Base-by-base conservation (phyloP, 2,888 invertebrate species). In the Limnephilus rhombicus region DNA sequence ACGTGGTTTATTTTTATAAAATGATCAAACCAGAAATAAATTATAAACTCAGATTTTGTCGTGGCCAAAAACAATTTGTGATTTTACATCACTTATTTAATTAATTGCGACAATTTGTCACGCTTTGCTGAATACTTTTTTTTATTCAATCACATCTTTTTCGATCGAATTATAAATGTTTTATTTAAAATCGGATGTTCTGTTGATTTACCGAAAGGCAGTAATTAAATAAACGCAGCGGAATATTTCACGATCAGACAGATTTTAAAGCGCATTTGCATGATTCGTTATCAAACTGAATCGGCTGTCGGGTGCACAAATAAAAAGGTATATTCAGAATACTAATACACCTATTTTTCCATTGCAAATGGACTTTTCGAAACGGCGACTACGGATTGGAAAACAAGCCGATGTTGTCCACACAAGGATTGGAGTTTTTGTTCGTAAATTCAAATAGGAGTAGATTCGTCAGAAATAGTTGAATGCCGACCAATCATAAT, bases 351-450 rank as follows among this genome's bases (percentile, higher is more conserved):
- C 41, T 89, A 37, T 89, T 89, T 89, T 89, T 80, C 80, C 88
- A 89, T 37, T 89, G 68, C 88, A 89, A 89, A 89, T 89, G 18
- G 80, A 37, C 80, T 89, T 89, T 89, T 89, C 80, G 24, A 83
- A 37, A 83, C 49, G 41, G 86, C 4, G 80, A 89, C 90, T 90
- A 83, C 90, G 82, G 83, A 90, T 90, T 90, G 90, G n/a, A 82
- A 29, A 90, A 82, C 82, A 90, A 82, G 12, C 34, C 7, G 9
- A n/a, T 68, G 24, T 68, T 68, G 68, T 68, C 68, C 68, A 68
- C 7, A 24, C 9, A 68, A 68, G 68, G 68, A 24, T 24, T 24
- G 68, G n/a, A 9, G 9, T 68, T 68, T 68, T 68, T 68, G 68
- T 68, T 68, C 9, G 68, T 68, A n/a, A 68, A 68, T n/a, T 24